These are phyloP conservation scores for Helostoma temminkii DNA, from an alignment of 2,797 vertebrate species.

Conservation along the genomic window DNA sequence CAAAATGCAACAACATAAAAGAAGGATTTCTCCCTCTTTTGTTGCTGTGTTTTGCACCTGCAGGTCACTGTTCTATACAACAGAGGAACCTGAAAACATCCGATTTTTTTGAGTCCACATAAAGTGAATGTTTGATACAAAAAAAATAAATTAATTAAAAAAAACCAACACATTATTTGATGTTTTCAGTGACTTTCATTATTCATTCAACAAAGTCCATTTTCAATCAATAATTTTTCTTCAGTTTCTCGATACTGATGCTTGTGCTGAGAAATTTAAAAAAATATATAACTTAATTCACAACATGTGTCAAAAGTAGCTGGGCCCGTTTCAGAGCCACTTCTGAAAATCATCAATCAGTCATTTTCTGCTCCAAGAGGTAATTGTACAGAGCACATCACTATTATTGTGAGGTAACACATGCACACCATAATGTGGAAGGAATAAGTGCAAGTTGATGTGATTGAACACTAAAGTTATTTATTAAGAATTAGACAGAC, in stretches of 20 bases:
- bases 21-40: too few species aligned
- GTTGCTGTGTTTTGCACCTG: too few species aligned
- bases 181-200: constrained; percentile 5
- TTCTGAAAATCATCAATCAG: not conserved
- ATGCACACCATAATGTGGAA: not conserved
- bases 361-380: not conserved
- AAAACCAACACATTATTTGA: constrained; percentile 14
- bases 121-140: not conserved
- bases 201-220: not conserved
- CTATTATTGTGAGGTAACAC: too few species aligned
- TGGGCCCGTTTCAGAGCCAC: constrained; percentile 9
- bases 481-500: constrained; percentile 11
- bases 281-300: constrained; percentile 26
- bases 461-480: constrained; percentile 2
- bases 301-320: too few species aligned
- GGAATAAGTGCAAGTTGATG: constrained; percentile 1
- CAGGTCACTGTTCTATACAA: too few species aligned
- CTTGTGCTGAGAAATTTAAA: too few species aligned
- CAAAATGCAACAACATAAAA: too few species aligned
- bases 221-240: constrained; percentile 26
- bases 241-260: not conserved
- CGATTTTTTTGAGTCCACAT: not conserved
- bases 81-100: too few species aligned
- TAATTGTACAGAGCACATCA: too few species aligned
- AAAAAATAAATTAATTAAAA: not conserved